phyloP scores from a whole-genome alignment of 2,113 vertebrate species.

The Pelobates fuscus region DNA sequence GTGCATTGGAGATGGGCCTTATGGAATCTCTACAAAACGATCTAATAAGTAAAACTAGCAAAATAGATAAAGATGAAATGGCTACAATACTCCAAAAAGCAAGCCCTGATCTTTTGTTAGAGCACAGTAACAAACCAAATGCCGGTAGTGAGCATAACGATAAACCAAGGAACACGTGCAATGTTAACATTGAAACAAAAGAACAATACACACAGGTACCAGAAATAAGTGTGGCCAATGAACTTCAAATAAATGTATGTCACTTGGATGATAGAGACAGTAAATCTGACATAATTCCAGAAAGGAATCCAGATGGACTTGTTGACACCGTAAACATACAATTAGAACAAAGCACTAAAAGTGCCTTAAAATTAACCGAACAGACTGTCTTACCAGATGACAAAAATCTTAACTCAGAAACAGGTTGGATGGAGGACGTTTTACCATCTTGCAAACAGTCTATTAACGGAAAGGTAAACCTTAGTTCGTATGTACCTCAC shows the following conservation, averaged over 20 bases:
- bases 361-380: background rate
- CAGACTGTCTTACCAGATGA: background rate
- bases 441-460: background rate
- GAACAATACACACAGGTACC: background rate
- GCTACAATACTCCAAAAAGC: conserved; percentile 18
- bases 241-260: background rate
- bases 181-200: conserved; percentile 2
- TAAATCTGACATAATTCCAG: background rate
- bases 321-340: background rate
- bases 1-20: conserved; percentile 9
- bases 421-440: background rate
- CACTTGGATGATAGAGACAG: background rate
- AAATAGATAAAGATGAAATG: conserved; percentile 34
- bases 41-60: conserved; percentile 41
- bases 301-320: too few species aligned
- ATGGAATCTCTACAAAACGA: conserved; percentile 26
- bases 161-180: background rate
- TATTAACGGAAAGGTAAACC: background rate
- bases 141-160: background rate
- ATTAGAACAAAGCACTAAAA: background rate
- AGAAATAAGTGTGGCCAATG: background rate
- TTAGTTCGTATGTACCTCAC: background rate
- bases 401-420: background rate
- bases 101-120: background rate
- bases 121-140: background rate